These are phyloP conservation scores for Hyperoplus immaculatus DNA, from an alignment of 2,797 vertebrate genomes.

Conservation along the genomic window DNA sequence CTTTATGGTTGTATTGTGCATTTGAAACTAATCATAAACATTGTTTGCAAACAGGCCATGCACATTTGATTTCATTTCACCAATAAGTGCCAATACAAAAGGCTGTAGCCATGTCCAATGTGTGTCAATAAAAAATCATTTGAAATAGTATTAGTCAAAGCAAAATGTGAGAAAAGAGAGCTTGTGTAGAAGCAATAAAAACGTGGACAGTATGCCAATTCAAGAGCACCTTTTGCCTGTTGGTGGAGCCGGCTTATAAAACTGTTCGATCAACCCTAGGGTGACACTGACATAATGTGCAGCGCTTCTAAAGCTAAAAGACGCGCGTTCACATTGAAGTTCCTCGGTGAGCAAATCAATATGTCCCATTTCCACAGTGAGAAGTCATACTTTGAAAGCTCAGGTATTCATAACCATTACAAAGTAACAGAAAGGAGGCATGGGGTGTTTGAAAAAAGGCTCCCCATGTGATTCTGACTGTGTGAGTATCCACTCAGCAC, in stretches of 20 bases:
- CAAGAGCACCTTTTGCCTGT: not conserved
- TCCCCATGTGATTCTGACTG: conserved; percentile 2
- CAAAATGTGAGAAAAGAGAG: not conserved
- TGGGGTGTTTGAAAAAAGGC: not conserved
- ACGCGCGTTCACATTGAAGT: conserved; percentile 3
- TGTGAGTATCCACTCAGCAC: conserved; percentile 1
- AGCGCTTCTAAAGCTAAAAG: conserved; percentile 1
- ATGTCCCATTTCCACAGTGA: conserved; percentile 7
- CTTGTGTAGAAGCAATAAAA: not conserved
- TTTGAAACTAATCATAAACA: not conserved
- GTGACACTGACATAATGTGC: conserved; percentile 5
- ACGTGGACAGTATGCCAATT: not conserved
- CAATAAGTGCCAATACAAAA: not conserved
- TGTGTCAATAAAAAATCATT: not conserved
- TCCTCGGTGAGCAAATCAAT: conserved; percentile 31
- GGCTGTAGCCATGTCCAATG: not conserved
- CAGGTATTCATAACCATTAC: conserved; percentile 11
- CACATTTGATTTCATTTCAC: not conserved
- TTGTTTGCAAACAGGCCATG: not conserved
- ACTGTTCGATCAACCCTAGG: conserved; percentile 13
- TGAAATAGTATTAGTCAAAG: not conserved
- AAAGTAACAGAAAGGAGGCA: conserved; percentile 1
- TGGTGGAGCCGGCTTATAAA: conserved; percentile 14
- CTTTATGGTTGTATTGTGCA: not conserved
- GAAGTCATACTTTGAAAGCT: conserved; percentile 5